Base-by-base conservation (phyloP, 2,888 invertebrate species). In the Flexamia atlantica region DNA sequence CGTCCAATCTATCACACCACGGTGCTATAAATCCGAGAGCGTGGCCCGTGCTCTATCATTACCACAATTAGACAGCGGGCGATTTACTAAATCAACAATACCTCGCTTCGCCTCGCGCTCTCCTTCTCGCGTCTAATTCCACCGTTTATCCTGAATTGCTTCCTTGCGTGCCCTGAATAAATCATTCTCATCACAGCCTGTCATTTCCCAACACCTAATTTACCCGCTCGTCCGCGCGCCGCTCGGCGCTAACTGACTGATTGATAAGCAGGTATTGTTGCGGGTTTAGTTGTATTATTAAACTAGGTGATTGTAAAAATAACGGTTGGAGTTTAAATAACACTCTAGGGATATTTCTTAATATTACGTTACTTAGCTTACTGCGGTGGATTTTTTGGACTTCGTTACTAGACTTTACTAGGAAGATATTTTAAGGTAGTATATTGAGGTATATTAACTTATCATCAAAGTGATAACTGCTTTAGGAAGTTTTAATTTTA, bases 31-130 rank as follows among this genome's bases (percentile, higher is more conserved):
- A 64, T 64, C 64, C 14, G 1, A 14, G 64, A 64, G 64, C 64
- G 64, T 64, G 64, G 64, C 64, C 12, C 14, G 3, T 12, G 64
- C 64, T 64, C 64, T 64, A 64, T 64, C 64, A 64, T 64, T 64
- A 64, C 64, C 30, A 64, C 64, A 64, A 64, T 64, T 64, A 64
- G 64, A 64, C 64, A 64, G 64, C 28, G 30, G 64, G 64, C 30
- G 64, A 64, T 64, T 64, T 64, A 64, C 64, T 64, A 64, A 64
- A 64, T 64, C 64, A 64, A 64, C 64, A 64, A 64, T 64, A 64
- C 64, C 20, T 28, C 64, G 64, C 30, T 30, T 53, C 53, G 20
- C 53, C 53, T 53, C 46, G 7, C 57, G 64, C 28, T 64, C 64
- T 64, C 64, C 64, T 30, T 64, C 64, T 30, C 64, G 64, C 64